Percentiles rank a stretch among this genome's conserved stretches.
These are phyloP conservation scores for Delphinus delphis DNA, from an alignment of 2,113 vertebrate genomes.

Conservation along the genomic window DNA sequence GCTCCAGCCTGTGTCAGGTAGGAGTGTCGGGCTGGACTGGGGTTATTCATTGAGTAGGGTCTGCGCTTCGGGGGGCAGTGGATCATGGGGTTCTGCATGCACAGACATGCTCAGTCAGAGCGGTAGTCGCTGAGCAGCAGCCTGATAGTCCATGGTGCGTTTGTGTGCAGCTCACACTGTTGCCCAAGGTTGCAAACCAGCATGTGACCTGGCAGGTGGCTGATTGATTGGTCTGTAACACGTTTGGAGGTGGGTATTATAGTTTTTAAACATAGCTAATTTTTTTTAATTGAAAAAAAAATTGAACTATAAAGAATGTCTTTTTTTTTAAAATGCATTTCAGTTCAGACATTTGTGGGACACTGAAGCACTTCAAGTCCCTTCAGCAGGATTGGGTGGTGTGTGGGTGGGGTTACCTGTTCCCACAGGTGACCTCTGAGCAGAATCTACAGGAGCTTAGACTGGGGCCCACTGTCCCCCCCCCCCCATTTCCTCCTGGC, in stretches of 20 bases:
- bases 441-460: not conserved
- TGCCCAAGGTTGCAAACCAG: not conserved
- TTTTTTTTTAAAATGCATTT: not conserved
- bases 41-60: not conserved
- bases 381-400: not conserved
- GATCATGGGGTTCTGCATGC: accelerated
- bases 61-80: not conserved
- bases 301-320: not conserved
- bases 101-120: not conserved
- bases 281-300: not conserved
- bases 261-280: not conserved
- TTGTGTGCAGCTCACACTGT: not conserved
- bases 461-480: accelerated
- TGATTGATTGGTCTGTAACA: not conserved
- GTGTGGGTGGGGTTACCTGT: not conserved
- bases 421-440: not conserved
- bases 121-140: not conserved
- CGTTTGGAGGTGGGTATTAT: not conserved
- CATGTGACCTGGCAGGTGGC: not conserved
- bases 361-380: not conserved
- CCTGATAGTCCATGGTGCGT: not conserved
- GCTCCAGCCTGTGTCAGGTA: not conserved
- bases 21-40: not conserved
- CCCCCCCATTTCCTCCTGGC: not conserved
- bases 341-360: not conserved